These are phyloP conservation scores for Drosophila arawakana DNA, from an alignment of 1,140 invertebrate genomes.

Conservation along the genomic window DNA sequence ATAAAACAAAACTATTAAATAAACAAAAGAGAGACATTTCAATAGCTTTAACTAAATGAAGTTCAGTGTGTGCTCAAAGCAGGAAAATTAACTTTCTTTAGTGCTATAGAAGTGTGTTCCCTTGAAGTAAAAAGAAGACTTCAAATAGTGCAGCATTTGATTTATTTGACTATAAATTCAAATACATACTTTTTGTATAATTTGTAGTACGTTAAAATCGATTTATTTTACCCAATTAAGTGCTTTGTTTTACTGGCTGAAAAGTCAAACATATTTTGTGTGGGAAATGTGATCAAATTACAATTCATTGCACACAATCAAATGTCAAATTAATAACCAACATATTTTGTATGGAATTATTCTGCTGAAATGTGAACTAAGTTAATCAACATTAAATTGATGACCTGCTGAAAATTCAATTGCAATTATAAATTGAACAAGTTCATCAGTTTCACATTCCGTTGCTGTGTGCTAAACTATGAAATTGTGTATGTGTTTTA, in stretches of 20 bases:
- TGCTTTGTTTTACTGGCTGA: not conserved
- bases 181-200: too few relatives aligned
- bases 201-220: too few relatives aligned
- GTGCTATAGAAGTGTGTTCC: not conserved
- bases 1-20: slow-evolving; percentile 20
- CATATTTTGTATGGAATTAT: not conserved
- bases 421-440: slow-evolving; percentile 22
- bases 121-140: too few relatives aligned
- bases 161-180: too few relatives aligned
- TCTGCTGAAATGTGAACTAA: not conserved
- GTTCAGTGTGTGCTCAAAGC: not conserved
- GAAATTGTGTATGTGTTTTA: slow-evolving; percentile 11
- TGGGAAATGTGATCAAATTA: not conserved
- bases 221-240: too few relatives aligned
- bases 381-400: slow-evolving; percentile 3
- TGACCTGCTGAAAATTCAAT: slow-evolving; percentile 15
- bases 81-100: not conserved
- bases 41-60: slow-evolving; percentile 1
- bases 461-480: slow-evolving; percentile 12
- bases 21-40: slow-evolving; percentile 17
- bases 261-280: not conserved
- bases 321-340: slow-evolving; percentile 1
- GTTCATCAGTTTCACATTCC: not conserved
- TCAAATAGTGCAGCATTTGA: too few relatives aligned
- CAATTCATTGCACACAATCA: slow-evolving; percentile 2